Evolutionary conservation across 2,888 invertebrate species (phyloP), one percentile per base, ranked within the genome.

Genomic region (Sphecodes monilicornis): DNA sequence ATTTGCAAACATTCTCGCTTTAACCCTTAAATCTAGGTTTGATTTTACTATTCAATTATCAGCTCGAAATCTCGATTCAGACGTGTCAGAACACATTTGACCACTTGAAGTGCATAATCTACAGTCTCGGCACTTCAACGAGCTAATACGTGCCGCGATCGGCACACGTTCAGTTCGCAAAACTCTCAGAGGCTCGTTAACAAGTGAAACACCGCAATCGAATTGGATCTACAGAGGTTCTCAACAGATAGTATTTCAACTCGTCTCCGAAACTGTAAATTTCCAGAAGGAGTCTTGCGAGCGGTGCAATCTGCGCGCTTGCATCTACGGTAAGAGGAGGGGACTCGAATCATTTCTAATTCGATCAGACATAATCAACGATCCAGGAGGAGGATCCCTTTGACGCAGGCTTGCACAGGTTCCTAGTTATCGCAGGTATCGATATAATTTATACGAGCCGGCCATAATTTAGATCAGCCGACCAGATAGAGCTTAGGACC

Each of bases 391-490:
- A 16, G 29, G 60, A 60, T 13, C 29, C 22, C 32, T 64, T 64
- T 10, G 75, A 82, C 70, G 73, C 41, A 43, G 75, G 54, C 70
- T 80, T 54, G 64, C n/a, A 0, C 39, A 3, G 39, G 32, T 22
- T 36, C 10, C 18, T 36, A 18, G 66, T n/a, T 36, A 68, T 68
- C 32, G 10, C 4, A 22, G 22, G 36, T 50, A 50, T n/a, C 16
- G 54, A n/a, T 54, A 29, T 75, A 80, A 82, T 80, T 82, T 80
- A 71, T 75, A 75, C 69, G 57, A 22, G 16, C 54, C 70, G 70
- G 57, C 71, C 57, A 60, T 81, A 60, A 83, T 83, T 83, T 83
- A 81, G 81, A 83, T 83, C 57, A n/a, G 22, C 32, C 68, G 32
- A n/a, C 3, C 54, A 69, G 83, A 76, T 73, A 76, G 26, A 60